A percentile compares a stretch with the other conserved stretches of the same genome.
phyloP scores from a whole-genome alignment of 2,888 invertebrate species.

The Epiblema foenella region DNA sequence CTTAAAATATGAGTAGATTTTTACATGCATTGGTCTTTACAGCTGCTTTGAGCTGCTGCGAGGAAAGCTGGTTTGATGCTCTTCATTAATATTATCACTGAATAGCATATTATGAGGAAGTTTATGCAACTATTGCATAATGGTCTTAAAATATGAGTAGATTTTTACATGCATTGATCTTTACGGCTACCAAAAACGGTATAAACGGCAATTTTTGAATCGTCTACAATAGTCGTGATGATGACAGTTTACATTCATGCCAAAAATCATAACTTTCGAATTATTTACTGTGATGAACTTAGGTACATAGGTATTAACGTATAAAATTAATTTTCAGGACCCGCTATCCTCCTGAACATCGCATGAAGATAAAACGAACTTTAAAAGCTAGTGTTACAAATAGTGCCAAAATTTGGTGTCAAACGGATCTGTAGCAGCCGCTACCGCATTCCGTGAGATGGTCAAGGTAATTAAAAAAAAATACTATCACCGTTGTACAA shows the following conservation, averaged over 20 bases:
- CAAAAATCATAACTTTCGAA: too few relatives aligned
- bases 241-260: too few relatives aligned
- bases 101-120: too few relatives aligned
- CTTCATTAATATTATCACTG: background rate
- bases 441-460: slow-evolving; percentile 80
- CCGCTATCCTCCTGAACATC: slow-evolving; percentile 78
- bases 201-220: background rate
- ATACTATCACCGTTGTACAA: slow-evolving; percentile 76
- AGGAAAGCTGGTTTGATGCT: background rate
- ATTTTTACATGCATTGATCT: too few relatives aligned
- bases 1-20: too few relatives aligned
- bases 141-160: too few relatives aligned
- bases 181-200: background rate
- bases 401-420: slow-evolving; percentile 69
- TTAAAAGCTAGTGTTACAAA: slow-evolving; percentile 64
- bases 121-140: background rate
- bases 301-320: slow-evolving; percentile 47
- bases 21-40: too few relatives aligned
- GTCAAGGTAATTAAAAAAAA: slow-evolving; percentile 81
- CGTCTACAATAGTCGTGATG: too few relatives aligned
- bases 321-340: slow-evolving; percentile 77
- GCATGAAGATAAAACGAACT: slow-evolving; percentile 72
- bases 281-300: too few relatives aligned
- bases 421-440: slow-evolving; percentile 61
- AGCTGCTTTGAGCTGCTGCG: background rate